Conservation (phyloP, 2,888 invertebrate species). For the Drosophila fulvimacula region DNA sequence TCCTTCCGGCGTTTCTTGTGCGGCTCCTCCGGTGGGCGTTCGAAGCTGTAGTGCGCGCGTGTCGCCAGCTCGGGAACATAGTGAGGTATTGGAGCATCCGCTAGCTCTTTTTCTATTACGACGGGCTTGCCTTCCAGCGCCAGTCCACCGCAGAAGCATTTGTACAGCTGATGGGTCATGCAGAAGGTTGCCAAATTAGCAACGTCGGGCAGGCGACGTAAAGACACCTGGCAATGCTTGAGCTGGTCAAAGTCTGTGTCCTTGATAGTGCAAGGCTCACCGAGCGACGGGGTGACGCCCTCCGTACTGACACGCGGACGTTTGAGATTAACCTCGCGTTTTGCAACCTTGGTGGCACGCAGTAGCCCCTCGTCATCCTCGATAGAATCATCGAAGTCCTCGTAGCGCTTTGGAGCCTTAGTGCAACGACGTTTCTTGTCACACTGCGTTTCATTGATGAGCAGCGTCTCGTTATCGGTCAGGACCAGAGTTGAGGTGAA, state of each 20-base stretch:
- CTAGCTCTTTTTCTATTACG: constrained; percentile 76
- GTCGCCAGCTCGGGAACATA: constrained; percentile 54
- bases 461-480: constrained; percentile 88
- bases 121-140: constrained; percentile 78
- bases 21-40: constrained; percentile 59
- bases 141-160: constrained; percentile 88
- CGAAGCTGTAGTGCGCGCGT: constrained; percentile 82
- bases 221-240: constrained; percentile 80
- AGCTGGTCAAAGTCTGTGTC: constrained; percentile 70
- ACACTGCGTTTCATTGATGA: constrained; percentile 86
- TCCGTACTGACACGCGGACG: constrained; percentile 13
- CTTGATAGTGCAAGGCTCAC: constrained; percentile 62
- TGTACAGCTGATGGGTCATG: constrained; percentile 88
- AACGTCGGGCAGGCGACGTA: constrained; percentile 79
- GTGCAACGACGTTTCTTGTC: constrained; percentile 86
- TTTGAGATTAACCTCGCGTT: constrained; percentile 28
- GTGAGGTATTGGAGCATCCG: constrained; percentile 38
- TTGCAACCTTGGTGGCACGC: constrained; percentile 25
- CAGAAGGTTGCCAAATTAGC: constrained; percentile 88
- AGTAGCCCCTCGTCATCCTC: constrained; percentile 67
- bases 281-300: background rate
- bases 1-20: constrained; percentile 22
- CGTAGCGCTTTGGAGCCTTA: constrained; percentile 88
- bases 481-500: constrained; percentile 90
- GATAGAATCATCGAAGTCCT: constrained; percentile 85